These are phyloP conservation scores for Bucco capensis DNA, from an alignment of 2,113 vertebrate species.

Conservation along the genomic window DNA sequence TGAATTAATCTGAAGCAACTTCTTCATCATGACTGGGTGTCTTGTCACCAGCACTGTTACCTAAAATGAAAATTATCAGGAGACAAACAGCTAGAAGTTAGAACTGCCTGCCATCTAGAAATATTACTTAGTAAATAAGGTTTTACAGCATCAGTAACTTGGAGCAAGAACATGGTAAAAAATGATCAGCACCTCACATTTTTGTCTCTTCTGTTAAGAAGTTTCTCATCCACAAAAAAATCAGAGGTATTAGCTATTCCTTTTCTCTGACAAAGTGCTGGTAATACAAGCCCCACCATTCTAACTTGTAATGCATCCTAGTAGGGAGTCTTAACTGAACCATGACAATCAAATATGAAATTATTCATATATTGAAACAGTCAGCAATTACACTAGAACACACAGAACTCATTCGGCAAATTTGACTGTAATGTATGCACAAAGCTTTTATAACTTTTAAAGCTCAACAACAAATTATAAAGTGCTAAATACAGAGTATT, in stretches of 20 bases:
- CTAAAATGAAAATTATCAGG: constrained; percentile 51
- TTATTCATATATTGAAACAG: neutral
- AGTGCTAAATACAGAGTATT: neutral
- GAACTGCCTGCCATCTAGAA: neutral
- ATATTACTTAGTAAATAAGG: neutral
- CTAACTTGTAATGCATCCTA: neutral
- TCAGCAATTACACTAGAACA: neutral
- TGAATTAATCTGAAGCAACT: constrained; percentile 62
- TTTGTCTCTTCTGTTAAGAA: neutral
- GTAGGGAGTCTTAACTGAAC: neutral
- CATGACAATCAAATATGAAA: neutral
- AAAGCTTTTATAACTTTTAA: neutral
- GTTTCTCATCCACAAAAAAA: neutral
- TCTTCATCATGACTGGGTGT: constrained; percentile 28
- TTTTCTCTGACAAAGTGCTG: neutral
- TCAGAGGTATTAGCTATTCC: neutral
- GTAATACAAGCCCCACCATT: neutral
- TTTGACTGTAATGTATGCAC: neutral
- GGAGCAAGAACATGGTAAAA: neutral
- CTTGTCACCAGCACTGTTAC: constrained; percentile 23
- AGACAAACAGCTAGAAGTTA: neutral
- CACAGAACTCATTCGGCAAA: neutral
- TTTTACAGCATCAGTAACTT: neutral
- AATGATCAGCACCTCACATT: neutral
- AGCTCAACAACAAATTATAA: neutral